Base-by-base conservation (phyloP, 30 jellyfish, hydroid and myxozoan genomes). In the Aurelia aurita region DNA sequence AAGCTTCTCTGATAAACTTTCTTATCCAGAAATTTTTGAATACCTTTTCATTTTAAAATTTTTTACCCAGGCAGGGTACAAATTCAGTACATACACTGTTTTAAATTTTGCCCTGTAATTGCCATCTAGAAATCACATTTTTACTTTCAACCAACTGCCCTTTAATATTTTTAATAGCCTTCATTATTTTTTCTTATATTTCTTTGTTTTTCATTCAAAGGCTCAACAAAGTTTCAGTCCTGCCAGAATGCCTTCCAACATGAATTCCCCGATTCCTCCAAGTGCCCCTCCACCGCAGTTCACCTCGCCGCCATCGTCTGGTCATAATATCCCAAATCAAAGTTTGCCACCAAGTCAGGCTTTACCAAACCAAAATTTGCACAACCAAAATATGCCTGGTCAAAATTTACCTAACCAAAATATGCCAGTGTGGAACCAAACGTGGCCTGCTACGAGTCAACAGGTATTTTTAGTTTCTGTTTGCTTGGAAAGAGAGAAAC, bases 251-350 rank as follows among this genome's bases (percentile, higher is more conserved):
- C 79, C 78, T 5, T 11, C 91, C 18, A 82, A 55, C n/a, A 23
- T 69, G 51, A 57, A 55, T 73, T 80, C 81, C 10, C 70, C 74
- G 21, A 75, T 55, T 35, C 85, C 91, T 19, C 45, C 75, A 53
- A 55, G 25, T 18, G 85, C 59, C n/a, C 91, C 85, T 9, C 73
- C 81, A 5, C 91, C 58, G 77, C 85, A 57, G 61, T 82, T 67
- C 60, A 84, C 78, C 39, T n/a, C 64, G 23, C 60, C 69, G 25
- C 91, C 69, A 9, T 28, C 81, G 32, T 22, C 77, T 4, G 59
- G 54, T 34, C 79, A 46, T 26, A 68, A 55, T 35, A 19, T 54
- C 75, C 85, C 85, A 16, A 34, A 19, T 34, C 88, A n/a, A 25
- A 16, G 44, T 59, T 74, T 74, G 14, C 87, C 66, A 45, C 45